Percentiles rank a stretch among this genome's conserved stretches.
Conservation (phyloP, 1,140 invertebrate species). For the Pygmarrhopalites habei region DNA sequence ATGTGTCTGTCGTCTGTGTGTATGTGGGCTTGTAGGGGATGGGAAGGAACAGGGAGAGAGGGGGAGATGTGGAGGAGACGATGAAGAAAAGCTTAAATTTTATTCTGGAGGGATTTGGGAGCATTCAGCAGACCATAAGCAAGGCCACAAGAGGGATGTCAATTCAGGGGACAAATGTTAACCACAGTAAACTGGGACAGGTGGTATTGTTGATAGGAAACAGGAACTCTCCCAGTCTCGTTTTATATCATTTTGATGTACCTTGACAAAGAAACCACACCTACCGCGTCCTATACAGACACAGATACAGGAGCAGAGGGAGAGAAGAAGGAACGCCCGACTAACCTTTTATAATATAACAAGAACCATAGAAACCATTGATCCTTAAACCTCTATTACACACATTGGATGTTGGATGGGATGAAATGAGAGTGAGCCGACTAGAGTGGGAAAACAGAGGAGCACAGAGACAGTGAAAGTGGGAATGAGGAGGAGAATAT, state of each 20-base stretch:
- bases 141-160: neutral
- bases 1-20: too few relatives aligned
- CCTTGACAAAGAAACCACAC: neutral
- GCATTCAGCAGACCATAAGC: neutral
- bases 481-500: too few relatives aligned
- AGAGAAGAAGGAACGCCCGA: too few relatives aligned
- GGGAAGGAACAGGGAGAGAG: too few relatives aligned
- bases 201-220: neutral
- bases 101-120: too few relatives aligned
- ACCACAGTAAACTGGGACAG: conserved; percentile 1
- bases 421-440: neutral
- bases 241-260: neutral
- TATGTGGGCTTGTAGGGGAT: too few relatives aligned
- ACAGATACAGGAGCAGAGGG: too few relatives aligned
- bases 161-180: conserved; percentile 2
- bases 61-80: too few relatives aligned
- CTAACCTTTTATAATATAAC: neutral
- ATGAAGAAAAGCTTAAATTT: too few relatives aligned
- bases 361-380: conserved; percentile 1
- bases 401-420: neutral
- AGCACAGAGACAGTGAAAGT: conserved; percentile 28
- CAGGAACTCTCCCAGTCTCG: neutral
- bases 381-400: neutral
- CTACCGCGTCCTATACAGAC: neutral
- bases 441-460: neutral